Evolutionary conservation across 2,888 invertebrate genomes (phyloP).

Genomic region (Mythimna impura): DNA sequence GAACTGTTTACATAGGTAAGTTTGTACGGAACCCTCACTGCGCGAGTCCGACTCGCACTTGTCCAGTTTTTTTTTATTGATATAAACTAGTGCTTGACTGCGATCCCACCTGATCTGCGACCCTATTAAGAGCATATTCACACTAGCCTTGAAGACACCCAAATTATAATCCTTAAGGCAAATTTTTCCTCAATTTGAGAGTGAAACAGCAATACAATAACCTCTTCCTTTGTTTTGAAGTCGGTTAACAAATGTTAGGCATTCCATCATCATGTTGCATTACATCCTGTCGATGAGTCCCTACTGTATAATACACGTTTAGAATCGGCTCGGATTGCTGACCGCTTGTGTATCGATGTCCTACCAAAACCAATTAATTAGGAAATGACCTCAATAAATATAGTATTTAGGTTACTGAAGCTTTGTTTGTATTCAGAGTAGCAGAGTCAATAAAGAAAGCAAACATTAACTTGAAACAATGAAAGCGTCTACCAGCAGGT

Average conservation of each 20-base stretch:
- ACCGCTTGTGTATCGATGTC: background rate
- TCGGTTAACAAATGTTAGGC: background rate
- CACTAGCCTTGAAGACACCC: too few relatives aligned
- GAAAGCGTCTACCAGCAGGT: background rate
- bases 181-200: too few relatives aligned
- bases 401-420: background rate
- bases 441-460: background rate
- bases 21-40: too few relatives aligned
- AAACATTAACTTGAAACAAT: background rate
- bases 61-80: too few relatives aligned
- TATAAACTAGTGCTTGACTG: too few relatives aligned
- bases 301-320: background rate
- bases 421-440: background rate
- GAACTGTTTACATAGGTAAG: too few relatives aligned
- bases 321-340: too few relatives aligned
- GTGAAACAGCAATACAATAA: background rate
- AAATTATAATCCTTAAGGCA: too few relatives aligned
- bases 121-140: too few relatives aligned
- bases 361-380: slow-evolving; percentile 3
- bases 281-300: background rate
- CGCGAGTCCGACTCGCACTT: too few relatives aligned
- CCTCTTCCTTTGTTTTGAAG: background rate
- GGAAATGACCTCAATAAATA: slow-evolving; percentile 1
- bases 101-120: too few relatives aligned
- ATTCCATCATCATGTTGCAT: too few relatives aligned